Percentiles rank a stretch among this genome's conserved stretches.
phyloP scores from a whole-genome alignment of 2,888 invertebrate genomes.

The Volucella zonaria region DNA sequence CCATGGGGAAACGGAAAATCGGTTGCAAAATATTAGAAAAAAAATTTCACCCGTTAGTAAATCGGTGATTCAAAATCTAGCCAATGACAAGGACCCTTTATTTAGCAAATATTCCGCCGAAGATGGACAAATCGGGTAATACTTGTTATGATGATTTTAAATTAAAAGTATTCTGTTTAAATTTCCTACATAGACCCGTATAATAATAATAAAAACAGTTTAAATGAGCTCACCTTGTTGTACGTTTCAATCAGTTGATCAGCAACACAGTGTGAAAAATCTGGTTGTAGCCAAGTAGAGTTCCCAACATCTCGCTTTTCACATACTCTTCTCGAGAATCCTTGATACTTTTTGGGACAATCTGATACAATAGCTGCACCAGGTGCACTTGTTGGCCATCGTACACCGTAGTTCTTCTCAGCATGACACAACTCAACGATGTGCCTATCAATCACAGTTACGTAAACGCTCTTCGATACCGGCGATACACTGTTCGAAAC shows the following conservation, averaged over 20 bases:
- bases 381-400: slow-evolving; percentile 88
- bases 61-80: no score
- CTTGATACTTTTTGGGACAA: slow-evolving; percentile 85
- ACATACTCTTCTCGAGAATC: slow-evolving; percentile 84
- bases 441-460: slow-evolving; percentile 86
- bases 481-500: slow-evolving; percentile 84
- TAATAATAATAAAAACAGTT: neutral
- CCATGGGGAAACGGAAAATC: no score
- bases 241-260: slow-evolving; percentile 86
- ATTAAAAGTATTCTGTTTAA: no score
- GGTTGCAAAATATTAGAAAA: no score
- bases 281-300: slow-evolving; percentile 89
- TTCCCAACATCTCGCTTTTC: slow-evolving; percentile 85
- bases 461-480: slow-evolving; percentile 86
- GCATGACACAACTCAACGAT: slow-evolving; percentile 85
- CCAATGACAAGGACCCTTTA: no score
- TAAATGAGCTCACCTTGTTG: slow-evolving; percentile 84
- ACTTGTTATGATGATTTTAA: no score
- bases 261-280: slow-evolving; percentile 89
- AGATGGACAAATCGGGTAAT: no score
- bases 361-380: slow-evolving; percentile 87
- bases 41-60: no score
- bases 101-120: no score
- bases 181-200: no score
- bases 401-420: slow-evolving; percentile 85